Base-by-base conservation (phyloP, 2,888 invertebrate species). In the Corythucha ciliata region DNA sequence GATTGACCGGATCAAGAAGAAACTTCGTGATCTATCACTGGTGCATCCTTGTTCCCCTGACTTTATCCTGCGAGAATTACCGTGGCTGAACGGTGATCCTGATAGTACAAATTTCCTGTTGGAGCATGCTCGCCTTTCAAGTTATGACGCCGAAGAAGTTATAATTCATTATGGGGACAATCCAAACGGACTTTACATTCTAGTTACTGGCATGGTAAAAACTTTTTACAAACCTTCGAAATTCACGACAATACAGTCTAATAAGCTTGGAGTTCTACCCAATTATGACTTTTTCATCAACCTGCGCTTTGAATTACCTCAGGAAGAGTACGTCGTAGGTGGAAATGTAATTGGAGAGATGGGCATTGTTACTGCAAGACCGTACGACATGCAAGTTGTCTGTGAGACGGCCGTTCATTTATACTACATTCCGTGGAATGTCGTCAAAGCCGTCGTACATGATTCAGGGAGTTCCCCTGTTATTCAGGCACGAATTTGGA, bases 1-100 rank as follows among this genome's bases (percentile, higher is more conserved):
- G 67, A 68, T 66, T 64, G 65, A 66, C 64, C 66, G 65, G 66
- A 65, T 67, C 65, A 66, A 67, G 66, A 67, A 65, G 65, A 68
- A 66, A 67, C 67, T 67, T 66, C 67, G 67, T 68, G 68, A 40
- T 25, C 12, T 51, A 16, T 32, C 40, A 21, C 7, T 51, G 14
- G 37, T 51, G 12, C 29, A 51, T 27, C 51, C 51, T 8, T 18
- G 40, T 16, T 37, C 40, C 20, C 51, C 51, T 2, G 33, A 51
- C 39, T 20, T 51, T 5, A 20, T 51, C 6, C 14, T 51, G 12
- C 12, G 25, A 5, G 51, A 51, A 45, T 45, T 51, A 12, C 51
- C 51, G 3, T 51, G 51, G 51, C 39, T 51, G 37, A 44, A 51
- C 29, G 41, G 41, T 21, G 51, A 51, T 26, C 6, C 21, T 12